phyloP scores from a whole-genome alignment of 2,888 invertebrate genomes.

The Chironomus tentans region DNA sequence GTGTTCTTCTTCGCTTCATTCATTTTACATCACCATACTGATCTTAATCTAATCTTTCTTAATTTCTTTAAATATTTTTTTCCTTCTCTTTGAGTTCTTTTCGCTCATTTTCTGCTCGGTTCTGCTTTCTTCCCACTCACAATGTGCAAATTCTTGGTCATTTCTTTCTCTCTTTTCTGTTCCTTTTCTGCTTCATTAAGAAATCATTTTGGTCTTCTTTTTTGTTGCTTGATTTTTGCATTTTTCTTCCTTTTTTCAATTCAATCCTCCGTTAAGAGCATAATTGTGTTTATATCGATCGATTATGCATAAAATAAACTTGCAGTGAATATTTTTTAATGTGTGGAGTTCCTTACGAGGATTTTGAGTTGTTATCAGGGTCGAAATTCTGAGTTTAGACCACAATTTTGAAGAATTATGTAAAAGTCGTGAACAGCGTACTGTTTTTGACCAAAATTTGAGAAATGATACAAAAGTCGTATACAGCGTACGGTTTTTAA shows the following conservation, averaged over 20 bases:
- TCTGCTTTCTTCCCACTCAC: background rate
- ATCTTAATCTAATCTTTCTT: background rate
- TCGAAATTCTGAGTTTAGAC: too few species aligned
- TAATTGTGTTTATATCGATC: background rate
- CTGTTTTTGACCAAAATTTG: too few species aligned
- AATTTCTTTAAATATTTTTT: background rate
- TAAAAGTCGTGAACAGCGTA: too few species aligned
- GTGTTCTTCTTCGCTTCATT: background rate
- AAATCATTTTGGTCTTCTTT: background rate
- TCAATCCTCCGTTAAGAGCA: background rate
- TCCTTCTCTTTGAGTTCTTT: background rate
- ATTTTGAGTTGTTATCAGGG: background rate
- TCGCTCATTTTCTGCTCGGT: background rate
- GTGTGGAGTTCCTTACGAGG: background rate
- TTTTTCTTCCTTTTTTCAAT: background rate
- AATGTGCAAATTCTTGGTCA: background rate
- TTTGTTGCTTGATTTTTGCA: too few species aligned
- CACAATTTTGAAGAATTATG: too few species aligned
- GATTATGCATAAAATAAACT: background rate
- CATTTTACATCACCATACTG: background rate
- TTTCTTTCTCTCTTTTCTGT: too few species aligned
- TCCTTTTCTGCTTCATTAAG: background rate
- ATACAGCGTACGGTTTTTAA: too few species aligned
- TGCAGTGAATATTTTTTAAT: background rate
- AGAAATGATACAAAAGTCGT: too few species aligned